phyloP scores from a whole-genome alignment of 2,888 invertebrate genomes.

The Sarcophaga rosellei region DNA sequence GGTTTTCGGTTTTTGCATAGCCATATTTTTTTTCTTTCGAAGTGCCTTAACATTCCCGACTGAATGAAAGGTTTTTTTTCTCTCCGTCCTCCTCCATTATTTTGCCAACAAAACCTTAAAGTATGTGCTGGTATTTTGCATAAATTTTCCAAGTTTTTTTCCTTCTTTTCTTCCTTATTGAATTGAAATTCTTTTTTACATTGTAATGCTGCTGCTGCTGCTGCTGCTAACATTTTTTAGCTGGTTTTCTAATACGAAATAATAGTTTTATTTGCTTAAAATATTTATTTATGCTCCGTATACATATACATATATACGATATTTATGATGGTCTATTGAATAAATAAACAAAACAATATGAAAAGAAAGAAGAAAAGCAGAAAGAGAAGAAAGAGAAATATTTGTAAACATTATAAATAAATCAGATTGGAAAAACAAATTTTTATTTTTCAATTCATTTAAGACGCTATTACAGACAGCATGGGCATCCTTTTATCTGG shows the following conservation, averaged over 20 bases:
- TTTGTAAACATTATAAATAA: not conserved
- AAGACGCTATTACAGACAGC: not conserved
- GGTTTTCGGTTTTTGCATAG: not conserved
- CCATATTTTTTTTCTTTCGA: too few relatives aligned
- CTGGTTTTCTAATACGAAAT: conserved; percentile 34
- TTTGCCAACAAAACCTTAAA: conserved; percentile 47
- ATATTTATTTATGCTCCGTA: conserved; percentile 32
- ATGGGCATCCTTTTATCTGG: not conserved
- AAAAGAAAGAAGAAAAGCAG: too few relatives aligned
- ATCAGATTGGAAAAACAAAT: not conserved
- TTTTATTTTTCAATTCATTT: not conserved
- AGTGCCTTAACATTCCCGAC: too few relatives aligned
- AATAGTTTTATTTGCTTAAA: conserved; percentile 57
- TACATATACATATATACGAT: conserved; percentile 13
- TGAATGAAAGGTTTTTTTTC: too few relatives aligned
- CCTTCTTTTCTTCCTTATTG: conserved; percentile 60
- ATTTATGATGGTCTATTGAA: not conserved
- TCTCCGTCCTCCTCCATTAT: not conserved
- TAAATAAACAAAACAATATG: conserved; percentile 7
- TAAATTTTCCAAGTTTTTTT: conserved; percentile 69
- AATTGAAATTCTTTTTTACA: conserved; percentile 61
- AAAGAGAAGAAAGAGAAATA: not conserved
- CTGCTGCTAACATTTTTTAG: conserved; percentile 12
- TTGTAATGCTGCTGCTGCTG: not conserved
- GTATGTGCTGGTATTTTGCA: conserved; percentile 71